A percentile compares a stretch with the other conserved stretches of the same genome.
These are phyloP conservation scores for Macrochelys suwanniensis DNA, from an alignment of 2,797 vertebrate species.

Conservation along the genomic window DNA sequence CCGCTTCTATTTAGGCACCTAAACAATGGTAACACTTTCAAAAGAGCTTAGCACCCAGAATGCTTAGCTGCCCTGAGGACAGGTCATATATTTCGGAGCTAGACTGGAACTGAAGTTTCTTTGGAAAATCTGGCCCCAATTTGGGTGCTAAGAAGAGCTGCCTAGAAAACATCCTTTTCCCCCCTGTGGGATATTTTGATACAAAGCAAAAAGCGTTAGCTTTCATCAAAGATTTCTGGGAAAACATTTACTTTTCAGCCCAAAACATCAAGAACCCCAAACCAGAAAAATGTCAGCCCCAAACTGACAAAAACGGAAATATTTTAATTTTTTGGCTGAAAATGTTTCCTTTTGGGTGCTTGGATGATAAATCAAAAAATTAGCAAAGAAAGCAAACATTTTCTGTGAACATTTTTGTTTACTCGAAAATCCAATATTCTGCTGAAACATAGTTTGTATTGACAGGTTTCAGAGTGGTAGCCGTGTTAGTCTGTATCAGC, in stretches of 20 bases:
- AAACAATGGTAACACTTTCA: neutral
- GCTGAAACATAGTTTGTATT: neutral
- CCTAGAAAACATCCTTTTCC: slow-evolving; percentile 49
- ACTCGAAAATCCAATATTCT: neutral
- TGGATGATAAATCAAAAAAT: neutral
- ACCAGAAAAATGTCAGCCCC: neutral
- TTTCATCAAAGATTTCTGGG: neutral
- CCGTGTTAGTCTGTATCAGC: too few species aligned
- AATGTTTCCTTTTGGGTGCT: neutral
- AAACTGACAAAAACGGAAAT: neutral
- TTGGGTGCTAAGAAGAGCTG: neutral
- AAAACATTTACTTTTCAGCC: neutral
- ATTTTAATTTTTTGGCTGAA: neutral
- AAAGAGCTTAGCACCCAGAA: slow-evolving; percentile 17
- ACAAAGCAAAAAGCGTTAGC: neutral
- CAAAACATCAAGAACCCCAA: neutral
- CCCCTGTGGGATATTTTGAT: slow-evolving; percentile 66
- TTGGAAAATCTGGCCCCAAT: slow-evolving; percentile 15
- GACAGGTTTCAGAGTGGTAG: too few species aligned
- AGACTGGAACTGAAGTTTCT: neutral
- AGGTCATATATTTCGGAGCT: slow-evolving; percentile 18
- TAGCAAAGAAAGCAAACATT: neutral
- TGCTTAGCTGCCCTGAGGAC: slow-evolving; percentile 20
- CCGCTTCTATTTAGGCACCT: neutral
- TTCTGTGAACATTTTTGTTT: neutral